Base-by-base conservation (phyloP, 30 jellyfish, hydroid and myxozoan genomes). In the Aurelia sp. region DNA sequence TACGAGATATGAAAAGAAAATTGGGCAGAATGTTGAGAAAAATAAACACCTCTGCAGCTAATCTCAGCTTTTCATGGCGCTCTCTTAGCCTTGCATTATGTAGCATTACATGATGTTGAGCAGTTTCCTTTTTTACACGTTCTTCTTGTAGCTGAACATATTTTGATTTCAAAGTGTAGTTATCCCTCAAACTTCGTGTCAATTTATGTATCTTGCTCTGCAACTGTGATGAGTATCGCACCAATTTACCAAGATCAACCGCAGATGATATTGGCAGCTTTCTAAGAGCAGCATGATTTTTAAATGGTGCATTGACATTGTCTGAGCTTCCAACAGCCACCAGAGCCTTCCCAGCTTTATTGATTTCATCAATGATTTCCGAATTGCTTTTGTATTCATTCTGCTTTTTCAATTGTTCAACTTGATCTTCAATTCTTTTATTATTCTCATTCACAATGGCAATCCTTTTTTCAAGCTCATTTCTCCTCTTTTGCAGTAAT, bases 401-500 rank as follows among this genome's bases (percentile, higher is more conserved):
- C 63, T 17, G 11, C 31, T 18, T 33, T 53, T 35, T 10, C 31
- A 23, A 1, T 50, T 50, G 71, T 53, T 63, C 27, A 50, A 65
- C 57, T 66, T 60, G 86, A 27, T 50, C 33, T 27, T 60, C 66
- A 21, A 67, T 33, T 44, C 82, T 70, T 55, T 41, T 18, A 61
- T 78, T 76, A 19, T 75, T 78, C 62, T 76, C 87, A 3, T 59
- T 57, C 27, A 87, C 60, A 22, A 67, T 76, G 3, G 67, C 91
- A 66, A 87, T 87, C 52, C 86, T 70, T n/a, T 41, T 78, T 57
- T 70, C 74, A 30, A 88, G 85, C 61, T 88, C 89, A 13, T 50
- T 67, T 37, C 58, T 79, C 58, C 96, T 61, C 30, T 48, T 47
- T 30, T 74, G 74, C 27, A 88, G 73, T 4, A 47, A 30, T 30